Evolutionary conservation across 2,888 invertebrate species (phyloP), one percentile per base, ranked within the genome.

Genomic region (Pterostichus niger): DNA sequence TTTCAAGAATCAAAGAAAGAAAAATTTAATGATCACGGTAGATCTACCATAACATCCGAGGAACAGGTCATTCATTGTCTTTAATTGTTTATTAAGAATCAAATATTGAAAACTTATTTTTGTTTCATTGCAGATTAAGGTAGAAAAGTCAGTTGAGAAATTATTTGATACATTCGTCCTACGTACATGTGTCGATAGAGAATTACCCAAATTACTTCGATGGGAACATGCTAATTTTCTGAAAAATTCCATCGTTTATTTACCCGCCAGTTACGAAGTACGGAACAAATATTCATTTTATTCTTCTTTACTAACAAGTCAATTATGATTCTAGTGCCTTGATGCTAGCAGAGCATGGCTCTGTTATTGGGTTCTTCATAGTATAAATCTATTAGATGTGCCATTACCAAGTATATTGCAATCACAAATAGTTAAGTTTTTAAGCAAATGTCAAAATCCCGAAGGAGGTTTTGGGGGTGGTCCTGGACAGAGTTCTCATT

Each of bases 281-380:
- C 86, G 84, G 86, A 84, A 86, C 87, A 86, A 88, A 31, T 59
- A 82, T 40, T 84, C 82, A 81, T 84, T 82, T 83, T 71, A 82
- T 15, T 24, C 11, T 61, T 83, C 11, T 46, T 68, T 81, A 85
- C 83, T 15, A 85, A 77, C 84, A 85, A 76, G 24, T 2, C 83
- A 88, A 88, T 33, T 31, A 54, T 77, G 0, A n/a, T 77, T 77
- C 56, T 85, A 94, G 93, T 94, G 94, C 88, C 91, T 99, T 85
- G 99, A 99, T 92, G 96, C 97, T 9, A 99, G 98, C 89, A 93
- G 98, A 86, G 95, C 99, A 6, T 99, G 99, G 99, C 91, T 99
- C 84, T 95, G 97, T 87, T 99, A 98, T 89, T 99, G 99, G 99
- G 97, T 97, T 84, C 90, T 99, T 46, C 98, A 99, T 91, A 94